phyloP scores from a whole-genome alignment of 1,140 invertebrate species.

The Cherax quadricarinatus region DNA sequence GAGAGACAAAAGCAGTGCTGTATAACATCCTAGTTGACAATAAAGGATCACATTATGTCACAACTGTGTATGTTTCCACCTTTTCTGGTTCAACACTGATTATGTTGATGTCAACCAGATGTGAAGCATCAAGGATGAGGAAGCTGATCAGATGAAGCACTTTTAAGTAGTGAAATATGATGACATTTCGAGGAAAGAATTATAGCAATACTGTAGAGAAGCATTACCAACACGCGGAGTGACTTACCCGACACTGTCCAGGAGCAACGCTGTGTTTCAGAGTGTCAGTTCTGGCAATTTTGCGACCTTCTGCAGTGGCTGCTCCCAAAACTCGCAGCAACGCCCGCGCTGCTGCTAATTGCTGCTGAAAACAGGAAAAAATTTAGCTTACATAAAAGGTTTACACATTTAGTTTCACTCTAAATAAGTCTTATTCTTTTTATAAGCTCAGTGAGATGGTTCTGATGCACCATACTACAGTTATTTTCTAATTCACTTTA shows the following conservation, averaged over 20 bases:
- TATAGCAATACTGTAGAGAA: neutral
- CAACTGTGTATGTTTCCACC: too few species aligned
- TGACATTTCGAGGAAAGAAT: too few species aligned
- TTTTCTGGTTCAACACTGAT: too few species aligned
- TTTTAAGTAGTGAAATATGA: too few species aligned
- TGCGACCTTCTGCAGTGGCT: conserved; percentile 29
- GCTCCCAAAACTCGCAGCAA: conserved; percentile 63
- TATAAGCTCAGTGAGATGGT: neutral
- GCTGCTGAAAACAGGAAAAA: conserved; percentile 13
- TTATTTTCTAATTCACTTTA: too few species aligned
- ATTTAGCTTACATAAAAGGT: neutral
- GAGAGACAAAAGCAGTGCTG: too few species aligned
- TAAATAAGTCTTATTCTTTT: neutral
- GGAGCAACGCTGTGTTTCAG: conserved; percentile 46
- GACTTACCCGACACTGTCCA: conserved; percentile 63
- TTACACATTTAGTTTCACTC: too few species aligned
- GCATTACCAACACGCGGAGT: neutral
- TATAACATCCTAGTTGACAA: too few species aligned
- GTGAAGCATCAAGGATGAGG: too few species aligned
- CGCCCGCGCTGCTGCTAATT: conserved; percentile 65
- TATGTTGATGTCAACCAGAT: too few species aligned
- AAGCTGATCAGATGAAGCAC: too few species aligned
- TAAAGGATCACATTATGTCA: too few species aligned
- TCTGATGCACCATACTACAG: neutral
- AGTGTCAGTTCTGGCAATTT: conserved; percentile 31